A percentile compares a stretch with the other conserved stretches of the same genome.
Conservation (phyloP, 2,888 invertebrate species). For the Carpatolechia fugitivella region DNA sequence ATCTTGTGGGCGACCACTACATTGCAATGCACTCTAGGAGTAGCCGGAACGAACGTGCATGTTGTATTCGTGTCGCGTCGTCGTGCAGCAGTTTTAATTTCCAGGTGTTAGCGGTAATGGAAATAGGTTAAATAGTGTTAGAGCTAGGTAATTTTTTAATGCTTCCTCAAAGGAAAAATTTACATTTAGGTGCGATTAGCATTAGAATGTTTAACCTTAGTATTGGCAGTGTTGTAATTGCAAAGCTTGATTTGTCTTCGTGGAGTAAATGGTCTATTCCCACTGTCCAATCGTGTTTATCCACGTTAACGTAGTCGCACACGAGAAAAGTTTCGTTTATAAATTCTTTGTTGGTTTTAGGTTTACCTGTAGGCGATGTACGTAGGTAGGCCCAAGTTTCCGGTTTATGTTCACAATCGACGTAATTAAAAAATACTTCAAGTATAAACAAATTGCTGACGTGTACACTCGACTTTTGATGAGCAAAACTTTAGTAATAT, state of each 20-base stretch:
- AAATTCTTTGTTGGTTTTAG: not conserved
- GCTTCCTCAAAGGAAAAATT: constrained; percentile 28
- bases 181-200: constrained; percentile 42
- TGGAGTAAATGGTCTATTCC: too few species aligned
- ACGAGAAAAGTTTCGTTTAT: not conserved
- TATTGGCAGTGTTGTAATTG: too few species aligned
- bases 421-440: constrained; percentile 6
- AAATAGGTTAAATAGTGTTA: constrained; percentile 3
- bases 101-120: not conserved
- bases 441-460: constrained; percentile 14
- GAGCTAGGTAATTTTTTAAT: not conserved
- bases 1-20: constrained; percentile 21
- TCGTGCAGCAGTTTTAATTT: not conserved
- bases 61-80: constrained; percentile 4
- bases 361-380: too few species aligned
- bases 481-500: constrained; percentile 58
- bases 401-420: not conserved
- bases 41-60: constrained; percentile 3
- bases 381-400: too few species aligned
- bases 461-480: constrained; percentile 33
- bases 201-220: constrained; percentile 47
- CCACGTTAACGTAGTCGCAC: not conserved
- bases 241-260: too few species aligned
- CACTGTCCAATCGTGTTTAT: too few species aligned
- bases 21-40: constrained; percentile 23